Base-by-base conservation (phyloP, 2,113 vertebrate genomes). In the Pitta sordida region DNA sequence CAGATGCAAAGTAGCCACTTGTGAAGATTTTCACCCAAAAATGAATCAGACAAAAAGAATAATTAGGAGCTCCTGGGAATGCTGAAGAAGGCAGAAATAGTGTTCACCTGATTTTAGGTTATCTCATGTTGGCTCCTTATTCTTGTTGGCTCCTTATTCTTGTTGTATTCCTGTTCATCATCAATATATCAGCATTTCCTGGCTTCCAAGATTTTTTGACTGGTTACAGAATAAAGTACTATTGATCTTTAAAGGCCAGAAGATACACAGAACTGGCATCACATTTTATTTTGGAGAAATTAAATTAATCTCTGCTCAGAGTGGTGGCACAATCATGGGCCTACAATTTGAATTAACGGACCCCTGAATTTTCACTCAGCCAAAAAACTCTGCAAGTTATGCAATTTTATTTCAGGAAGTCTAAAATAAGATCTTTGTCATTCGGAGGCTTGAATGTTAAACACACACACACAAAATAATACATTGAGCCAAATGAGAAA, bases 1-100 rank as follows among this genome's bases (percentile, higher is more conserved):
- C 30, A 52, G 27, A 16, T 34, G 39, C n/a, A 0, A 0, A 7
- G 14, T 22, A 15, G 73, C 6, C 15, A 0, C 0, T 15, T 4
- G 3, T 8, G 23, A 32, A 84, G 6, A 5, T 0, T 65, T 91
- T 67, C 44, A 19, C 7, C 26, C 8, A 9, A 64, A 76, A 24
- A 86, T 3, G 7, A 26, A 20, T n/a, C 9, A 41, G 59, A 7
- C 10, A 44, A 60, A 41, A 81, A 77, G 11, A 36, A 93, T 23
- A 78, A 65, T 53, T 19, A 39, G 15, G 8, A 74, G 27, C 20
- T 65, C n/a, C 30, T 56, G 23, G 10, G 21, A 77, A 41, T 5
- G 2, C 6, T 41, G 8, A 7, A 60, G 46, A 56, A 78, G 8
- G 3, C 23, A 78, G 65, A 91, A 70, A 11, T 1, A 44, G 2